Percentiles rank a stretch among this genome's conserved stretches.
These are phyloP conservation scores for Lasiommata megera DNA, from an alignment of 2,888 invertebrate species.

Conservation along the genomic window DNA sequence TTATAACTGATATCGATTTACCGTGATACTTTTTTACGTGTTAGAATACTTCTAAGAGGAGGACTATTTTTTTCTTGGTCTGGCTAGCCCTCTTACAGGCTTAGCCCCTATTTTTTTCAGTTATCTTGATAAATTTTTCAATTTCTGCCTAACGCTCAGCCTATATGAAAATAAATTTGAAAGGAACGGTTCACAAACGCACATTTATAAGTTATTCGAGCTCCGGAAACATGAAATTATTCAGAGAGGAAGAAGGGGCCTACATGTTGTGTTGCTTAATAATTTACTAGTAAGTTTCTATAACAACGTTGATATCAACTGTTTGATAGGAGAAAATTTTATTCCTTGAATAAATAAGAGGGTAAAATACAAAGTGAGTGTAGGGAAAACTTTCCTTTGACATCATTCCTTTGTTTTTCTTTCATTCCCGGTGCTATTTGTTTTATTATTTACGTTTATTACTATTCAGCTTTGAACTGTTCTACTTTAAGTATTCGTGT, in stretches of 20 bases:
- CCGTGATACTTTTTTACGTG: background rate
- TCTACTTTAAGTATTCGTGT: background rate
- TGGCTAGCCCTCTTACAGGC: too few relatives aligned
- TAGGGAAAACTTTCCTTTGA: constrained; percentile 14
- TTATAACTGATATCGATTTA: background rate
- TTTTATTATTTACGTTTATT: background rate
- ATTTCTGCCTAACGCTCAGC: too few relatives aligned
- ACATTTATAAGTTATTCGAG: constrained; percentile 66
- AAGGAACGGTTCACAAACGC: constrained; percentile 47
- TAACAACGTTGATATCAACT: constrained; percentile 30
- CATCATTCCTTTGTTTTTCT: constrained; percentile 7
- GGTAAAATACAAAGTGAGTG: constrained; percentile 16
- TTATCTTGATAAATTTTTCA: too few relatives aligned
- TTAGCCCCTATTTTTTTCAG: too few relatives aligned
- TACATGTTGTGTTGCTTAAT: constrained; percentile 45
- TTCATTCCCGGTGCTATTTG: background rate
- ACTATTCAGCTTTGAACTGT: constrained; percentile 1
- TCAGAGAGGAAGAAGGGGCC: constrained; percentile 62
- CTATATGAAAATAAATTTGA: constrained; percentile 57
- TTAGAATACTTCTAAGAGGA: constrained; percentile 19
- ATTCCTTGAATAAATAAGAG: constrained; percentile 35
- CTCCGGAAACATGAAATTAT: constrained; percentile 67
- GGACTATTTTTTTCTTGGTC: too few relatives aligned
- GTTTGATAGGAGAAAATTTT: constrained; percentile 24
- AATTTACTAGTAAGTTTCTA: constrained; percentile 47